These are phyloP conservation scores for Rotaria macrura DNA, from an alignment of 2,888 invertebrate genomes.

Conservation along the genomic window DNA sequence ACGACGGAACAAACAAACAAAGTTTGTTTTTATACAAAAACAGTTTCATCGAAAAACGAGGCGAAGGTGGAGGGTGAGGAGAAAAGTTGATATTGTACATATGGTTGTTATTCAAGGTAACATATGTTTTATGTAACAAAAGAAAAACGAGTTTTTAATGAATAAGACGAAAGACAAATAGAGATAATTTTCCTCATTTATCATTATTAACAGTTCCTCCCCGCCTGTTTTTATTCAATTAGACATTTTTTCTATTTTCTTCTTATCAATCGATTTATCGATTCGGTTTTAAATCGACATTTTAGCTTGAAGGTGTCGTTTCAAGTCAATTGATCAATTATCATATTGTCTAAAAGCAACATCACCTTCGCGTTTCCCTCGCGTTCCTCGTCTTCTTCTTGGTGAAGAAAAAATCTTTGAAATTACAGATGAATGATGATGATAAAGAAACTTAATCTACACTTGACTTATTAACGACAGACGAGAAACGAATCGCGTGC, in stretches of 20 bases:
- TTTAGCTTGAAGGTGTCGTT: background rate
- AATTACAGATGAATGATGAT: background rate
- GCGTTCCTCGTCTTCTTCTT: background rate
- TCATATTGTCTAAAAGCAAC: background rate
- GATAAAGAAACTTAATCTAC: conserved; percentile 2
- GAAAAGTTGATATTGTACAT: background rate
- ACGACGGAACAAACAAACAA: background rate
- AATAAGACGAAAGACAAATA: background rate
- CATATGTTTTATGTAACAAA: conserved; percentile 13
- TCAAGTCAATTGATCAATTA: no score
- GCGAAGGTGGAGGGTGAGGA: no score
- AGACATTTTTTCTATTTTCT: background rate
- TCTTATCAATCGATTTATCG: background rate
- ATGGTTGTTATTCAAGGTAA: background rate
- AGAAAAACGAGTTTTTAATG: conserved; percentile 11
- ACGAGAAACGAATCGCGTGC: background rate
- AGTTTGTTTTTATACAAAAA: background rate
- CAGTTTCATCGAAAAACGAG: no score
- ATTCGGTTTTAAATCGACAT: background rate
- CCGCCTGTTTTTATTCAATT: background rate
- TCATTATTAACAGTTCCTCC: background rate
- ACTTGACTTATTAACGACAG: conserved; percentile 15
- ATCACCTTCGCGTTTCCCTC: background rate
- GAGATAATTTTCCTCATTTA: background rate
- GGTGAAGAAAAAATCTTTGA: background rate